Evolutionary conservation across 2,888 invertebrate species (phyloP).

Genomic region (Scelioninae gen. 1): DNA sequence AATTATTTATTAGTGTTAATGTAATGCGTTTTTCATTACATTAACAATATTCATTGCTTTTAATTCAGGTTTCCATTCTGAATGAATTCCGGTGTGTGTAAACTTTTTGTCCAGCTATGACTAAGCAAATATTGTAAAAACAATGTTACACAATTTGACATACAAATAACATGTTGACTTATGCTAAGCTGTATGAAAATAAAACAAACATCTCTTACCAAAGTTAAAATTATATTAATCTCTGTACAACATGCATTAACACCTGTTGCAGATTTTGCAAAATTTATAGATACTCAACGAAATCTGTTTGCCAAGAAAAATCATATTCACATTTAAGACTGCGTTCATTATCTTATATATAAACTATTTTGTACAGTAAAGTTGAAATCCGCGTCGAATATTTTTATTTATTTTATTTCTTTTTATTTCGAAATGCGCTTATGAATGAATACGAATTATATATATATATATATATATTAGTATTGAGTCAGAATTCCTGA

Average conservation of each 20-base stretch:
- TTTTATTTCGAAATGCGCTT: neutral
- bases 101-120: conserved; percentile 18
- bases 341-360: neutral
- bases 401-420: too few relatives aligned
- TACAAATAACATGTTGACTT: neutral
- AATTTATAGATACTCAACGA: neutral
- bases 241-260: too few relatives aligned
- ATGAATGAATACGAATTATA: too few relatives aligned
- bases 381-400: too few relatives aligned
- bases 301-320: neutral
- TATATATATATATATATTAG: too few relatives aligned
- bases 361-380: conserved; percentile 10
- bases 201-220: neutral
- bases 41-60: neutral
- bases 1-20: neutral
- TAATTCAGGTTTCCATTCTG: neutral
- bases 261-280: too few relatives aligned
- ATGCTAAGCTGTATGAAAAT: neutral
- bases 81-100: neutral
- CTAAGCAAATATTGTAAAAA: conserved; percentile 8
- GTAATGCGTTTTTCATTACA: too few relatives aligned
- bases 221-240: too few relatives aligned
- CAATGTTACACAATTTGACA: conserved; percentile 16
- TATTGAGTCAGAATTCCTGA: too few relatives aligned
- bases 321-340: neutral